Evolutionary conservation across 1,140 invertebrate species (phyloP), one percentile per base, ranked within the genome.

Genomic region (Drosophila bifasciata): DNA sequence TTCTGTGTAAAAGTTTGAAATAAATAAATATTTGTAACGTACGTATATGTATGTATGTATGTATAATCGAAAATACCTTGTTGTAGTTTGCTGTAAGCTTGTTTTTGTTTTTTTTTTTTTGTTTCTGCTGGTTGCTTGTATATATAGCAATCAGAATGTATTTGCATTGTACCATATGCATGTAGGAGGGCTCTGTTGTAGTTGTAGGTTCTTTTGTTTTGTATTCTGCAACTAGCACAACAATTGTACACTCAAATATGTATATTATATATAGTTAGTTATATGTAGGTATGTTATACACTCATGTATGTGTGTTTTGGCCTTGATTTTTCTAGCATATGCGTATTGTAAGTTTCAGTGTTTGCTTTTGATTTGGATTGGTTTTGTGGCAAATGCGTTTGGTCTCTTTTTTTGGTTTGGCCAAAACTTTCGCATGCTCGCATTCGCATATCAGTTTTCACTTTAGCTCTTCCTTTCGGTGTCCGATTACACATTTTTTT

Each of bases 341-440:
- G 51, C 41, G 45, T 60, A 50, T 48, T 51, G 59, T 74, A 53
- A 66, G 36, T 60, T 60, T 55, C 53, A 4, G 45, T 59, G 5
- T 53, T 40, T 56, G 53, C 13, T 49, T 69, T 55, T 36, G 32
- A 11, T 36, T 36, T 36, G 8, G 9, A 7, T 32, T 11, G 11
- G 11, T 36, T 36, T 53, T 21, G 49, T 80, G 52, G 60, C 50
- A 77, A 77, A 86, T 85, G 77, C 81, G 43, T 69, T 85, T 86
- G 81, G 81, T 86, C 77, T 88, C 66, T 62, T n/a, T n/a, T n/a
- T n/a, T 69, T 62, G 43, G 46, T 84, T 84, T 70, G 69, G 69
- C 79, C 79, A 84, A 36, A 11, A 78, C 60, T 56, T 79, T 41
- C 52, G 72, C 78, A 81, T 81, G 67, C 48, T 16, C 19, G 13